A percentile compares a stretch with the other conserved stretches of the same genome.
Evolutionary conservation across 2,888 invertebrate species (phyloP).

Genomic region (Tolmerus cingulatus): DNA sequence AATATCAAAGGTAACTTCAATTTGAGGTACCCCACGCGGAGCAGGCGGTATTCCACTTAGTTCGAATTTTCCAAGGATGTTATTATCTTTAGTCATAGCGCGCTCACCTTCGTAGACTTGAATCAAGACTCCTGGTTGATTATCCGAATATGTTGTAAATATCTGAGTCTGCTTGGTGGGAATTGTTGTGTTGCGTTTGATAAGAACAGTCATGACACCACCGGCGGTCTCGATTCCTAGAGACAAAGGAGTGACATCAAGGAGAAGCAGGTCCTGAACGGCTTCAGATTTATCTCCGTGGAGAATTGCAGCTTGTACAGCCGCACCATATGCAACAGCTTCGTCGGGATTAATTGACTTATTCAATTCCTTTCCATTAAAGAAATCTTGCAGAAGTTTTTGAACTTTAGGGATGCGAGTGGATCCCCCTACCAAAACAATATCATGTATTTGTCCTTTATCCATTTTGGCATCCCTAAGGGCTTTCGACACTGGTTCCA

Average conservation of each 20-base stretch:
- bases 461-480: conserved; percentile 80
- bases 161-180: conserved; percentile 77
- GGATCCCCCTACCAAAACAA: conserved; percentile 85
- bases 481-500: conserved; percentile 81
- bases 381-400: conserved; percentile 76
- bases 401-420: conserved; percentile 83
- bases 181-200: conserved; percentile 77
- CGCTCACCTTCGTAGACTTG: conserved; percentile 81
- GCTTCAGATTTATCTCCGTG: conserved; percentile 74
- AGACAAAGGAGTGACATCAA: conserved; percentile 75
- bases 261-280: conserved; percentile 77
- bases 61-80: conserved; percentile 94
- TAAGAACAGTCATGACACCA: conserved; percentile 79
- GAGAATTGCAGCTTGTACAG: conserved; percentile 77
- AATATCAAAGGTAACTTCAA: conserved; percentile 81
- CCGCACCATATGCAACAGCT: conserved; percentile 81
- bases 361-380: conserved; percentile 76
- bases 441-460: conserved; percentile 77
- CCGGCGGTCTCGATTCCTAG: conserved; percentile 82
- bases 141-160: conserved; percentile 83
- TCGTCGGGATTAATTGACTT: conserved; percentile 82
- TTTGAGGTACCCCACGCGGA: conserved; percentile 86
- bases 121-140: conserved; percentile 78
- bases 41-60: conserved; percentile 94
- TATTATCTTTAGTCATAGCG: conserved; percentile 93